Base-by-base conservation (phyloP, 2,888 invertebrate species). In the Xestia xanthographa region DNA sequence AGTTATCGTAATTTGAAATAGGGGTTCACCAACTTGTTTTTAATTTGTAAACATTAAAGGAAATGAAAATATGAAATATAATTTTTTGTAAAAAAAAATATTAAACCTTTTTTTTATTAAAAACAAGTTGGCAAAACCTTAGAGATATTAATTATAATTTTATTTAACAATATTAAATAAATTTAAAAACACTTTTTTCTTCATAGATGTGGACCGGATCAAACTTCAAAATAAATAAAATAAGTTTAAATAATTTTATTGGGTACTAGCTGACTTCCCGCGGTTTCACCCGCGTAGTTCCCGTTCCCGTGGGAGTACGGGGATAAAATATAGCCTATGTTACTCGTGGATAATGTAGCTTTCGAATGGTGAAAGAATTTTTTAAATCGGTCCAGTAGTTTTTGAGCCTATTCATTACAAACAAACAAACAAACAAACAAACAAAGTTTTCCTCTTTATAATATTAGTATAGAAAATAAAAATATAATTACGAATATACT, bases 111-210 rank as follows among this genome's bases (percentile, higher is more conserved):
- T 68, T 66, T 66, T 34, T 14, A 67, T n/a, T 48, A 4, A 22
- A 72, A 77, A 88, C 85, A 83, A 82, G 77, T 86, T 84, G 77
- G 75, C 66, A 74, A 82, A 84, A 82, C 75, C 67, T 53, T 58
- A 26, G 66, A 79, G 63, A 79, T 60, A 60, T 86, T 84, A 85
- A 72, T 80, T 79, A 84, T 80, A 72, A 5, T 79, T 81, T 87
- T 79, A 77, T 79, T 83, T 81, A 78, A 81, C 73, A 84, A 74
- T 77, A 75, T 76, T 68, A 80, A 84, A 78, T 82, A 58, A 58
- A 85, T 81, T 72, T 41, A 63, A 77, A 85, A 81, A 77, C 75
- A 69, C 45, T 72, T 83, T 72, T 79, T 45, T 80, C 43, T 77
- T 60, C 53, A 45, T 77, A 87, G 77, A 79, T 73, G 75, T 86